These are phyloP conservation scores for Ypsolopha sequella DNA, from an alignment of 2,888 invertebrate genomes.

Conservation along the genomic window DNA sequence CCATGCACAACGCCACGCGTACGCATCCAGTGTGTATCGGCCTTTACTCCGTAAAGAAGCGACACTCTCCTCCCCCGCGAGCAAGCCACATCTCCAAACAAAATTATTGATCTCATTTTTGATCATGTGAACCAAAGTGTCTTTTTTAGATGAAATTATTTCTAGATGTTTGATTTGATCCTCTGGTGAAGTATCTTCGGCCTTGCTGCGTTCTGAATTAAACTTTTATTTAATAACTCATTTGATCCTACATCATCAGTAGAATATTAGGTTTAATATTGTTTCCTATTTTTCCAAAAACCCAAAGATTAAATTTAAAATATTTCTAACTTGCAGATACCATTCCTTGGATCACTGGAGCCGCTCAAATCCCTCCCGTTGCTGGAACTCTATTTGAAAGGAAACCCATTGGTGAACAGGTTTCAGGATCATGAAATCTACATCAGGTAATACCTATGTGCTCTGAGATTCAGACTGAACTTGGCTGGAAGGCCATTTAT, in stretches of 20 bases:
- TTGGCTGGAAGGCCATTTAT: not conserved
- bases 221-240: too few species aligned
- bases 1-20: too few species aligned
- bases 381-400: constrained; percentile 81
- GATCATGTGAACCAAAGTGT: too few species aligned
- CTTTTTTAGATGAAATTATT: too few species aligned
- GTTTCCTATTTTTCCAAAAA: not conserved
- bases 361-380: constrained; percentile 78
- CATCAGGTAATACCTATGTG: constrained; percentile 78
- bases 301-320: not conserved
- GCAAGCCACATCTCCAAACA: too few species aligned
- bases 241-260: not conserved
- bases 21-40: too few species aligned
- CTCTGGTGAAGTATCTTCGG: too few species aligned
- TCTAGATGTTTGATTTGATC: too few species aligned
- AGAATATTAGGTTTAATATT: not conserved
- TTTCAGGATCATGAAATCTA: constrained; percentile 82
- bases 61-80: too few species aligned
- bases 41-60: too few species aligned
- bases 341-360: constrained; percentile 74
- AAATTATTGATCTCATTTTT: too few species aligned
- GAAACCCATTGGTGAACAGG: constrained; percentile 84
- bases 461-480: not conserved
- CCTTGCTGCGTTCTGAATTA: too few species aligned
- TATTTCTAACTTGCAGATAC: constrained; percentile 65